Conservation (phyloP, 2,888 invertebrate genomes). For the Caenorhabditis sinica region DNA sequence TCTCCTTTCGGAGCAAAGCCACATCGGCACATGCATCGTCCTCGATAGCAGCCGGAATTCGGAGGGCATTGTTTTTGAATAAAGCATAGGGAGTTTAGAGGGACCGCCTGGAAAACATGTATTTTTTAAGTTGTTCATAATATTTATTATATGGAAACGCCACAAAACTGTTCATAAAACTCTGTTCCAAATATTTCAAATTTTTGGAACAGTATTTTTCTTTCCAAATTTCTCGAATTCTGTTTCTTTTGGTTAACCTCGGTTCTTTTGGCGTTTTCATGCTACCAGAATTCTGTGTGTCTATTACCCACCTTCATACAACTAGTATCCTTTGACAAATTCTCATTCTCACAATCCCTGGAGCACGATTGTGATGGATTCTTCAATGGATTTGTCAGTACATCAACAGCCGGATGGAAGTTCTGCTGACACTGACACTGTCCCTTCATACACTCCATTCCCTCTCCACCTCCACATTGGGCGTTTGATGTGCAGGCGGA, state of each 20-base stretch:
- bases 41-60: slow-evolving; percentile 82
- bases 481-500: slow-evolving; percentile 79
- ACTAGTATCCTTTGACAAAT: slow-evolving; percentile 81
- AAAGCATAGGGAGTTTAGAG: slow-evolving; percentile 81
- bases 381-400: slow-evolving; percentile 81
- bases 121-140: too few relatives aligned
- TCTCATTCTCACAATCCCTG: slow-evolving; percentile 79
- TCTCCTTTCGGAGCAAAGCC: slow-evolving; percentile 75
- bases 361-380: slow-evolving; percentile 82
- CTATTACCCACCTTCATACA: slow-evolving; percentile 77
- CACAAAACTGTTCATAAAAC: too few relatives aligned
- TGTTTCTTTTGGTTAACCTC: too few relatives aligned
- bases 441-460: slow-evolving; percentile 82
- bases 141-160: too few relatives aligned
- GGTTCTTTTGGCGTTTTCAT: too few relatives aligned
- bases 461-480: slow-evolving; percentile 83
- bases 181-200: too few relatives aligned
- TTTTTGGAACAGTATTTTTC: too few relatives aligned
- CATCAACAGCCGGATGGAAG: slow-evolving; percentile 80
- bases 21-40: slow-evolving; percentile 82
- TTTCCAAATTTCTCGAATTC: too few relatives aligned
- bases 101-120: slow-evolving; percentile 69
- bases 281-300: too few relatives aligned
- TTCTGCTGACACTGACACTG: slow-evolving; percentile 81
- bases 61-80: slow-evolving; percentile 83